Evolutionary conservation across 2,888 invertebrate genomes (phyloP), one percentile per base, ranked within the genome.

Genomic region (Dryomyza anilis): DNA sequence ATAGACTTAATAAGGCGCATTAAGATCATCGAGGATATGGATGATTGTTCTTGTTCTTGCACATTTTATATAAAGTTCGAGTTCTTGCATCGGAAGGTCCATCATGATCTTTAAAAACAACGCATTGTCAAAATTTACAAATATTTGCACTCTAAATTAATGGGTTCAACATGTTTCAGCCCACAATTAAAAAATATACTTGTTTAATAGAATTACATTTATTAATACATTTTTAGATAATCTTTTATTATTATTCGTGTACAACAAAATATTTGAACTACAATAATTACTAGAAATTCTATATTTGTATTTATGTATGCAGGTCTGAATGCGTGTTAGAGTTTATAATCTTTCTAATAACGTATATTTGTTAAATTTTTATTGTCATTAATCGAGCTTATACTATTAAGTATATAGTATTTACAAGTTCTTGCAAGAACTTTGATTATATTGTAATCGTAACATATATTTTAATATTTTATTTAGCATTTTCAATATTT

Each of bases 341-440:
- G 23, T 52, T 36, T 50, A 19, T 45, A 50, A 27, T 52, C 14
- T 14, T 25, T 53, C 52, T 52, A 53, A 27, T 43, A 61, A 29
- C 52, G 23, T 63, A 39, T 39, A 48, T 19, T 55, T 53, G 53
- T 53, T 52, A n/a, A 46, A 36, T 56, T 16, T 19, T 66, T 68
- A 68, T 68, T 68, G 68, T 68, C 68, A 66, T 69, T 63, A 67
- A 61, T 67, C 63, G 63, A 57, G 29, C 66, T 69, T 69, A 67
- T 63, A 45, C 69, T 69, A 69, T 69, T 69, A 69, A 69, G 69
- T 69, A 64, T 50, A 60, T 25, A 52, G 50, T 63, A 68, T 68
- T 68, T 68, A 69, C 69, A 69, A 65, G 63, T 69, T 61, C 57
- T 45, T 52, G 58, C 23, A 43, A 46, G 65, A 67, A 61, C 67